phyloP scores from a whole-genome alignment of 2,888 invertebrate species.

The Drosophila mettleri region DNA sequence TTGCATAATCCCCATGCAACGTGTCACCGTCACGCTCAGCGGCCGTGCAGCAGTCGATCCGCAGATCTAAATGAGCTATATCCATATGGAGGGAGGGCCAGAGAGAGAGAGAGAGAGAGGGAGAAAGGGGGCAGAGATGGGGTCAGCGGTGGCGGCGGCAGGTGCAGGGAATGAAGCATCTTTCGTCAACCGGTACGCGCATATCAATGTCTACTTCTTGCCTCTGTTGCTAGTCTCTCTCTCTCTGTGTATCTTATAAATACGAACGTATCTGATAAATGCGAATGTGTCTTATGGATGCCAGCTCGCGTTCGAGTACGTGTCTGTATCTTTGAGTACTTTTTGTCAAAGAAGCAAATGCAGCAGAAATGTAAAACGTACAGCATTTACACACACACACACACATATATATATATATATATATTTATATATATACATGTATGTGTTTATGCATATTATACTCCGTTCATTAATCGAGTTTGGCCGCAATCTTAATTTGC shows the following conservation, averaged over 20 bases:
- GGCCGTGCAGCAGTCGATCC: conserved; percentile 40
- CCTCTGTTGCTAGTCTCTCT: conserved; percentile 2
- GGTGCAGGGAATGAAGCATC: conserved; percentile 49
- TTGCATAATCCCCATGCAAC: conserved; percentile 74
- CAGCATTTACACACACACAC: conserved; percentile 16
- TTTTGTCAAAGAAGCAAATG: conserved; percentile 59
- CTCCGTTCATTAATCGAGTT: conserved; percentile 69
- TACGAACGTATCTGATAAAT: conserved; percentile 22
- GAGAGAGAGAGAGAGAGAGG: neutral
- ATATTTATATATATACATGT: conserved; percentile 9
- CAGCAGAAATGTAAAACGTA: conserved; percentile 39
- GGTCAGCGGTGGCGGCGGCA: neutral
- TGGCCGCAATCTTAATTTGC: conserved; percentile 72
- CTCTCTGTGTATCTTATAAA: conserved; percentile 37
- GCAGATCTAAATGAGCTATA: conserved; percentile 21
- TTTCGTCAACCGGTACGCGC: conserved; percentile 68
- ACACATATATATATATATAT: neutral
- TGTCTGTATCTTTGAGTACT: conserved; percentile 44
- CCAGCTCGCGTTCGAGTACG: conserved; percentile 32
- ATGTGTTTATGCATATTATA: conserved; percentile 20
- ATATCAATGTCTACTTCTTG: conserved; percentile 25
- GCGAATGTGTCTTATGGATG: conserved; percentile 15
- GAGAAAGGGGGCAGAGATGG: neutral
- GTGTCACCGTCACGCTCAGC: conserved; percentile 76
- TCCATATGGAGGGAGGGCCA: neutral